Evolutionary conservation across 2,113 vertebrate species (phyloP).

Genomic region (Antechinus flavipes): DNA sequence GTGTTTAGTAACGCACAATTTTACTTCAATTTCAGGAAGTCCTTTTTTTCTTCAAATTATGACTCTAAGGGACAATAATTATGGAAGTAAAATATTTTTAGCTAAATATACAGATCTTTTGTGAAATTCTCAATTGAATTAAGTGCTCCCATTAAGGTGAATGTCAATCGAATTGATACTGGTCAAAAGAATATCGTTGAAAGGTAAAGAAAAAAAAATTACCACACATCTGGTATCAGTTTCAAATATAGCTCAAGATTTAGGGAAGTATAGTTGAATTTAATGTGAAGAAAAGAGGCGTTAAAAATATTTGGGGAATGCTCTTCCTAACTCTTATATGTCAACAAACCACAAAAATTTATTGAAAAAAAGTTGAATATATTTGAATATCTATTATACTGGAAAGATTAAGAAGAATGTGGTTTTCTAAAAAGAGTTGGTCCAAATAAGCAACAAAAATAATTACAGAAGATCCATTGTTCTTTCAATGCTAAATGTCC

Average conservation of each 20-base stretch:
- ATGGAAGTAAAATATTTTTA: constrained; percentile 20
- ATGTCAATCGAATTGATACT: not conserved
- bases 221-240: not conserved
- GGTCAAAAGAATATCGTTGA: constrained; percentile 18
- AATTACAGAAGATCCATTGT: constrained; percentile 5
- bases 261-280: constrained; percentile 7
- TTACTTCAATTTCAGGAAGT: not conserved
- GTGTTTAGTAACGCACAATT: not conserved
- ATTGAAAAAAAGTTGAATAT: constrained; percentile 41
- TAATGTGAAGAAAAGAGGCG: not conserved
- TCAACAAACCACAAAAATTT: not conserved
- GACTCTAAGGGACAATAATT: not conserved
- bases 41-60: not conserved
- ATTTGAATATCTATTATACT: not conserved
- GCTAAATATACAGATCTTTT: not conserved
- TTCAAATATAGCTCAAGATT: not conserved
- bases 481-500: constrained; percentile 23
- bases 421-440: not conserved
- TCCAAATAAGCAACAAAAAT: not conserved
- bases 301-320: constrained; percentile 23
- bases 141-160: constrained; percentile 7
- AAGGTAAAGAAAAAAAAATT: not conserved
- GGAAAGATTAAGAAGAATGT: constrained; percentile 27
- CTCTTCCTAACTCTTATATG: constrained; percentile 15
- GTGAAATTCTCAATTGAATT: not conserved